Conservation (phyloP, 2,113 vertebrate genomes). For the Rhinichthys klamathensis region DNA sequence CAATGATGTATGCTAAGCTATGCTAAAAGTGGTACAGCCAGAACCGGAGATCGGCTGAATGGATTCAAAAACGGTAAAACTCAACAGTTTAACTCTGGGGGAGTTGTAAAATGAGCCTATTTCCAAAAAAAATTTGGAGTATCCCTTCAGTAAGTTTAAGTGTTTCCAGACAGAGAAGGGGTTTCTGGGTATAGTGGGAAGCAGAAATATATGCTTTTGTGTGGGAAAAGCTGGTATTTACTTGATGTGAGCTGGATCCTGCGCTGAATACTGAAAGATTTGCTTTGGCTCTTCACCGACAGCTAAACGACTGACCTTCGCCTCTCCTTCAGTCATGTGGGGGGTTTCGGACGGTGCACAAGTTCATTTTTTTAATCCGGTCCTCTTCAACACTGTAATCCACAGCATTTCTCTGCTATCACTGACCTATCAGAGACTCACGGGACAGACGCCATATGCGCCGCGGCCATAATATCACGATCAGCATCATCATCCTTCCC, state of each 20-base stretch:
- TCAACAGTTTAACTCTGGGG: no score
- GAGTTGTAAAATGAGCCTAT: no score
- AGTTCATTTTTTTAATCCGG: conserved; percentile 13
- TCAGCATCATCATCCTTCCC: conserved; percentile 26
- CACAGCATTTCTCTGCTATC: conserved; percentile 34
- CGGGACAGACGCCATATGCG: conserved; percentile 6
- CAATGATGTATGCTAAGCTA: no score
- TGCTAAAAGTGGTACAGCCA: no score
- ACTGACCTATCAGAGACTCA: conserved; percentile 1
- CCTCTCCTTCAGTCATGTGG: conserved; percentile 7
- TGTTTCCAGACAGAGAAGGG: neutral
- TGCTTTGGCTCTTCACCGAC: neutral
- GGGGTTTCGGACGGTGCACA: neutral
- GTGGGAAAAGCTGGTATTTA: conserved; percentile 1
- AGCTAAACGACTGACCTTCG: conserved; percentile 17
- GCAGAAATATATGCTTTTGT: neutral
- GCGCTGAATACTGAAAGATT: conserved; percentile 28
- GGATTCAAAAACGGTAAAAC: no score
- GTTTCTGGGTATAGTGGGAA: neutral
- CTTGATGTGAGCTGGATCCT: neutral
- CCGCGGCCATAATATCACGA: conserved; percentile 23
- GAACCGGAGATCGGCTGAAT: no score
- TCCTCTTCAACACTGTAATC: conserved; percentile 28
- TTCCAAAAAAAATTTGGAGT: no score
- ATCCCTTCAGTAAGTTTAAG: no score